These are phyloP conservation scores for Acholoe squamosa DNA, from an alignment of 2,888 invertebrate species.

Conservation along the genomic window DNA sequence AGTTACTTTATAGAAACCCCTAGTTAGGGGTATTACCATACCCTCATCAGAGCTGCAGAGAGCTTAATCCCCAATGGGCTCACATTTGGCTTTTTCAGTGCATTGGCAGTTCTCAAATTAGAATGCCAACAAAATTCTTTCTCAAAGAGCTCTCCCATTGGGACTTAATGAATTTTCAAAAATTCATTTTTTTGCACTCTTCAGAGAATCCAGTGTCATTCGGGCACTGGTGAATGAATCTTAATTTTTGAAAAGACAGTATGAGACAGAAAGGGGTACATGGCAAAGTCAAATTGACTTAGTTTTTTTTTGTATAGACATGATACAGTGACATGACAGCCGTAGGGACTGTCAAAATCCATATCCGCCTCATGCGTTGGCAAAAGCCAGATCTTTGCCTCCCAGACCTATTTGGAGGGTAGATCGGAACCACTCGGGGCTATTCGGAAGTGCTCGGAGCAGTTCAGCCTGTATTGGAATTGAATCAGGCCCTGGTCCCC, in stretches of 20 bases:
- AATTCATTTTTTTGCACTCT: too few species aligned
- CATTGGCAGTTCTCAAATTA: background rate
- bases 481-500: conserved; percentile 20
- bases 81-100: background rate
- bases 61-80: background rate
- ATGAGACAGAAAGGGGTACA: too few species aligned
- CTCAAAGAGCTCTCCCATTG: background rate
- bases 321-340: too few species aligned
- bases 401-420: too few species aligned
- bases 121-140: background rate
- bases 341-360: too few species aligned
- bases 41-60: background rate
- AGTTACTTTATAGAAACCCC: background rate
- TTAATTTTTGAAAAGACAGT: too few species aligned
- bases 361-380: background rate
- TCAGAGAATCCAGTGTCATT: too few species aligned
- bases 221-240: too few species aligned
- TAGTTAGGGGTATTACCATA: background rate
- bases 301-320: too few species aligned
- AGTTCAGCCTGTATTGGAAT: background rate
- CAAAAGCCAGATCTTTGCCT: background rate
- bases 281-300: too few species aligned
- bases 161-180: too few species aligned
- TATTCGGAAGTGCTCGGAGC: conserved; percentile 1
- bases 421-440: background rate